Evolutionary conservation across 2,797 vertebrate genomes (phyloP).

Genomic region (Notolabrus celidotus): DNA sequence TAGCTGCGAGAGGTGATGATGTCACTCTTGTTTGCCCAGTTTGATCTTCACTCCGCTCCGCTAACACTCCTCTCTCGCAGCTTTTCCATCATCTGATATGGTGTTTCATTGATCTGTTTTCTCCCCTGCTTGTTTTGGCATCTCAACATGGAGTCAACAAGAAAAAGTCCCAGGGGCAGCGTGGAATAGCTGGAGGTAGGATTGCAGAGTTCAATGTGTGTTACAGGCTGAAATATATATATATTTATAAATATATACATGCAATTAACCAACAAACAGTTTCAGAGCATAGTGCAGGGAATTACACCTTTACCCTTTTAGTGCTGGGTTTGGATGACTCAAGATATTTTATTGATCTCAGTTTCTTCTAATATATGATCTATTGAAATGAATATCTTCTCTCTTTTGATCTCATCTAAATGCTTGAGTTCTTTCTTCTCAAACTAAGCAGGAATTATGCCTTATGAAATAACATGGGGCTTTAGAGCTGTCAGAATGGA

Average conservation of each 20-base stretch:
- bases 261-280: background rate
- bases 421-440: too few species aligned
- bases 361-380: too few species aligned
- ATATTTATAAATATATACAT: too few species aligned
- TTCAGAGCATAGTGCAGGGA: background rate
- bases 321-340: too few species aligned
- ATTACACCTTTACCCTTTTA: background rate
- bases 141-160: conserved; percentile 65
- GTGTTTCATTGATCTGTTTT: conserved; percentile 77
- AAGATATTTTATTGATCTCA: too few species aligned
- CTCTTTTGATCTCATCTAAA: too few species aligned
- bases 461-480: background rate
- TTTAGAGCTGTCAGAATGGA: background rate
- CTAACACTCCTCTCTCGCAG: conserved; percentile 51
- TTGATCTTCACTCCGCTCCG: conserved; percentile 55
- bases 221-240: conserved; percentile 11
- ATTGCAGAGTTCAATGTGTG: conserved; percentile 14
- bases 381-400: too few species aligned
- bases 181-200: conserved; percentile 22
- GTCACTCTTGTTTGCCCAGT: conserved; percentile 59
- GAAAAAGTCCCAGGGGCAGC: conserved; percentile 50
- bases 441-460: too few species aligned
- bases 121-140: conserved; percentile 62
- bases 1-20: conserved; percentile 39
- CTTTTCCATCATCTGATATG: conserved; percentile 73